These are phyloP conservation scores for Daphoenositta chrysoptera DNA, from an alignment of 2,113 vertebrate species.

Conservation along the genomic window DNA sequence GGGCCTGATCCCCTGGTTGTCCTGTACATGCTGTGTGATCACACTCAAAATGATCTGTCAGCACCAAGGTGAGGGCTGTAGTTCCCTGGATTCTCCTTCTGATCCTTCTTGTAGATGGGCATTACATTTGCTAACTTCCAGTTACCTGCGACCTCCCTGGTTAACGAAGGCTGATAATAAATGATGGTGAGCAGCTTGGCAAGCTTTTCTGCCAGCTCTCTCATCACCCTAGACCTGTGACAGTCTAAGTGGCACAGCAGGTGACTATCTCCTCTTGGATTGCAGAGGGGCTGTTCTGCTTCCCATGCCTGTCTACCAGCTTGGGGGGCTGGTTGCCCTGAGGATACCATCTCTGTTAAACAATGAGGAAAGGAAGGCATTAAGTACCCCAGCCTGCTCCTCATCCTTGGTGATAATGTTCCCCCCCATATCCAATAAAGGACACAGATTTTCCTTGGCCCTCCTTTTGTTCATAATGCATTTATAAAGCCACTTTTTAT, in stretches of 20 bases:
- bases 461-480: not conserved
- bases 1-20: not conserved
- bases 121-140: not conserved
- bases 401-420: not conserved
- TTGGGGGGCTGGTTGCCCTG: not conserved
- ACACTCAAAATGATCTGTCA: not conserved
- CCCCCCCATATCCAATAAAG: rapidly evolving
- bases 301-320: not conserved
- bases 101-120: not conserved
- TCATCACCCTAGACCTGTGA: not conserved
- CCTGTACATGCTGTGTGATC: not conserved
- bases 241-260: not conserved
- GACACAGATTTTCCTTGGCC: not conserved
- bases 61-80: not conserved
- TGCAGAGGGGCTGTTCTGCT: not conserved
- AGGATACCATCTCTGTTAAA: not conserved
- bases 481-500: not conserved
- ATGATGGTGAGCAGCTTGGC: not conserved
- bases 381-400: not conserved
- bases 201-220: not conserved
- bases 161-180: not conserved
- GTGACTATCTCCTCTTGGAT: not conserved
- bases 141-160: not conserved
- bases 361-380: not conserved
- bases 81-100: not conserved